Conservation (phyloP, 2,797 vertebrate genomes). For the Acrossocheilus fasciatus region DNA sequence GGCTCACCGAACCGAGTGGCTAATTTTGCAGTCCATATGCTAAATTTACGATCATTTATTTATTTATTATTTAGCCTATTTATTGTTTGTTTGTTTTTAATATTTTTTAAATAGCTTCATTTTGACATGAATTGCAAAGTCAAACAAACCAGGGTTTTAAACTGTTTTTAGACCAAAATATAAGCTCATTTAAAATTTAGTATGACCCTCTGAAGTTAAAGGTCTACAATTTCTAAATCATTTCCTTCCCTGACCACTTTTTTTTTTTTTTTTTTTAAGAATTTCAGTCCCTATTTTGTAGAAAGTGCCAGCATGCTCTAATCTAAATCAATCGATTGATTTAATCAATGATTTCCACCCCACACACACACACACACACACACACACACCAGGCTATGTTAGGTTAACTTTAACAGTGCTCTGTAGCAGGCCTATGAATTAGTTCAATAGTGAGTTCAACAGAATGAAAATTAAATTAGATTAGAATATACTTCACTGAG, state of each 20-base stretch:
- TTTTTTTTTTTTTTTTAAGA: not conserved
- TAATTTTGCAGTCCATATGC: not conserved
- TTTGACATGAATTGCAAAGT: not conserved
- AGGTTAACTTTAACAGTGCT: not conserved
- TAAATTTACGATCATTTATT: not conserved
- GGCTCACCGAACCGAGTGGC: not conserved
- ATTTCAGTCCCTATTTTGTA: not conserved
- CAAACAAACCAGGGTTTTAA: not conserved
- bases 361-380: not conserved
- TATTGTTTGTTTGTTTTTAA: not conserved
- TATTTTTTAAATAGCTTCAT: not conserved
- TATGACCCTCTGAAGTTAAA: not conserved
- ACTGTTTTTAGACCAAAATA: not conserved
- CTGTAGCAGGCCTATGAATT: not conserved
- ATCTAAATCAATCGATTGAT: not conserved
- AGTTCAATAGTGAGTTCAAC: not conserved
- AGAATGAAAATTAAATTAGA: not conserved
- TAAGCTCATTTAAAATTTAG: not conserved
- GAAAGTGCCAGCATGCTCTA: not conserved
- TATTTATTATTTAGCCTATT: not conserved
- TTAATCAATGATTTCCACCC: not conserved
- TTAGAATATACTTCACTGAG: not conserved
- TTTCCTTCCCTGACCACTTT: not conserved
- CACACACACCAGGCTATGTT: no score
- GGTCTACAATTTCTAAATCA: not conserved